Percentiles rank a stretch among this genome's conserved stretches.
These are phyloP conservation scores for Dryoscopus gambensis DNA, from an alignment of 2,113 vertebrate species.

Conservation along the genomic window DNA sequence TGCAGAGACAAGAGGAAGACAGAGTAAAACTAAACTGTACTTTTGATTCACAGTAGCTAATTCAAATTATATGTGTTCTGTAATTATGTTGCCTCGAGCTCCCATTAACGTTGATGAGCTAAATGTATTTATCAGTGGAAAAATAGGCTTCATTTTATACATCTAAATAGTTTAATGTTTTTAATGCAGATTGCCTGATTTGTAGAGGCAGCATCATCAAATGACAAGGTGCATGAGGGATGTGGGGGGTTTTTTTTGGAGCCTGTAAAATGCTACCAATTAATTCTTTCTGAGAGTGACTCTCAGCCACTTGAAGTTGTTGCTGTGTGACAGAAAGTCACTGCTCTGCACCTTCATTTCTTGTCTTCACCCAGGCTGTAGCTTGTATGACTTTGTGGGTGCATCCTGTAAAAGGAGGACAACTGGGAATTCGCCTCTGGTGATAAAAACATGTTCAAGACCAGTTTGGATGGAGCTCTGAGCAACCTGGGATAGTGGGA, in stretches of 20 bases:
- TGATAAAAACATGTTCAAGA: background rate
- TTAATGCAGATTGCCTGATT: background rate
- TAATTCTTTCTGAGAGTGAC: background rate
- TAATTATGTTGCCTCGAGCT: background rate
- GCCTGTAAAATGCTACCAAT: background rate
- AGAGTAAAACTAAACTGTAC: background rate
- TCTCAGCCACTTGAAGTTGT: background rate
- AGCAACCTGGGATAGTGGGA: background rate
- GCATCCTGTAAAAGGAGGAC: background rate
- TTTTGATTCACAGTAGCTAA: background rate
- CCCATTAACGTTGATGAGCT: background rate
- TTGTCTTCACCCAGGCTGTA: background rate
- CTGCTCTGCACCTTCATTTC: background rate
- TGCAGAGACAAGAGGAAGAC: background rate
- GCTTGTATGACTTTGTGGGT: background rate
- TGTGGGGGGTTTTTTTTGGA: background rate
- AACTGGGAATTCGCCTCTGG: background rate
- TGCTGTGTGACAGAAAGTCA: background rate
- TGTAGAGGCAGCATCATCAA: background rate
- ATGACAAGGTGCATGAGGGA: background rate
- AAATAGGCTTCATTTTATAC: background rate
- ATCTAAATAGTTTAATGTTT: background rate
- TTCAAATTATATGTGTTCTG: background rate
- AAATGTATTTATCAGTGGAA: constrained; percentile 11
- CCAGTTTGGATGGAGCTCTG: background rate